Base-by-base conservation (phyloP, 2,113 vertebrate species). In the Amphilophus citrinellus region DNA sequence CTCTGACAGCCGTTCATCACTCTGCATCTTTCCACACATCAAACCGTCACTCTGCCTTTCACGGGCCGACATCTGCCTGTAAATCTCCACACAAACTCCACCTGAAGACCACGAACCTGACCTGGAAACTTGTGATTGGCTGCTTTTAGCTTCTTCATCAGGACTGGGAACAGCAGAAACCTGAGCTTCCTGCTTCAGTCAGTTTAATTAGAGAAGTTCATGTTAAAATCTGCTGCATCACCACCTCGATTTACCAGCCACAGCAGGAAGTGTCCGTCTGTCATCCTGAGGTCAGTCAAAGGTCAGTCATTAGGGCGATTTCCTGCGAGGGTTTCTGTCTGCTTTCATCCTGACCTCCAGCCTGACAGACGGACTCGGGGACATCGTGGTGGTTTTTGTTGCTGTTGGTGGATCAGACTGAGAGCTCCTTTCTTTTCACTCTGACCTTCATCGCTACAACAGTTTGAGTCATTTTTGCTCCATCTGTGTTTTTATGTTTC, bases 1-100 rank as follows among this genome's bases (percentile, higher is more conserved):
- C 59, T 44, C 58, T 77, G 76, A 77, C 76, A 61, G 76, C 76
- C 75, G 42, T 77, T 77, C 77, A 76, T 83, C 66, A 53, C 77
- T 76, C 65, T 11, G 77, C 71, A 58, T 68, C 62, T 53, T 35
- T 61, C 10, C 6, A 11, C 76, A 80, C 85, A 44, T 87, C 85
- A 84, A 84, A 87, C 30, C 15, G 37, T 84, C 85, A 79, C 58
- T 73, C 53, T 7, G 39, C 61, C 47, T 61, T 61, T 77, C 37
- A 61, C 57, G 44, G 76, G 58, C n/a, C 7, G 11, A 35, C 27
- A 14, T 20, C 7, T 0, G 2, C 5, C 53, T 7, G 65, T 83
- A 83, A 82, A 79, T 75, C 80, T 58, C 24, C 17, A 56, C 50
- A 57, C 50, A 42, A 17, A 60, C 75, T 20, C 75, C 35, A 42